Percentiles rank a stretch among this genome's conserved stretches.
Evolutionary conservation across 2,888 invertebrate genomes (phyloP).

Genomic region (Hyposoter didymator): DNA sequence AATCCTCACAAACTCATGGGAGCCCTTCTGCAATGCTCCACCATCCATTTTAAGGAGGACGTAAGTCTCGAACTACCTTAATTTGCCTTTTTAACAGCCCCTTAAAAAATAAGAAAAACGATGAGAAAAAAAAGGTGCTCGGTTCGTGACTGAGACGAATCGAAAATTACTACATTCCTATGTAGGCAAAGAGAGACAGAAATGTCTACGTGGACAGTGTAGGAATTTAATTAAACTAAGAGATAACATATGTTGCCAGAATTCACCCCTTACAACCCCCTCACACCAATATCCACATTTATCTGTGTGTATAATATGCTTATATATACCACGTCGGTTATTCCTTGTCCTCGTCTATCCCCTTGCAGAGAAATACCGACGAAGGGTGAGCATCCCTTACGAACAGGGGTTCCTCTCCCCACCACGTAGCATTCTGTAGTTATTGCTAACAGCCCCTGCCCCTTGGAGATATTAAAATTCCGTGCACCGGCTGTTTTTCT

Average conservation of each 20-base stretch:
- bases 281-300: slow-evolving; percentile 2
- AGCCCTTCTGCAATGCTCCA: slow-evolving; percentile 97
- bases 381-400: slow-evolving; percentile 59
- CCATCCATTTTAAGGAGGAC: slow-evolving; percentile 98
- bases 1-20: slow-evolving; percentile 99
- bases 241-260: slow-evolving; percentile 84
- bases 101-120: slow-evolving; percentile 11
- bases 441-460: slow-evolving; percentile 79
- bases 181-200: slow-evolving; percentile 64
- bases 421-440: slow-evolving; percentile 74
- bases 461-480: slow-evolving; percentile 83
- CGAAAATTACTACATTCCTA: slow-evolving; percentile 75
- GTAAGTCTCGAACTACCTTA: slow-evolving; percentile 87
- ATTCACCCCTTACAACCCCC: slow-evolving; percentile 52
- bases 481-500: slow-evolving; percentile 79
- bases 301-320: not conserved
- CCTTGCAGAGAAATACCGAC: slow-evolving; percentile 57
- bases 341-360: slow-evolving; percentile 42
- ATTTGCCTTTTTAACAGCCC: not conserved
- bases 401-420: slow-evolving; percentile 73
- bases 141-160: slow-evolving; percentile 44
- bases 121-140: slow-evolving; percentile 35
- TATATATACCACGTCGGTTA: not conserved
- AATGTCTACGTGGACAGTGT: slow-evolving; percentile 74
- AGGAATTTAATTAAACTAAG: slow-evolving; percentile 89